These are phyloP conservation scores for Phycodurus eques DNA, from an alignment of 2,113 vertebrate species.

Conservation along the genomic window DNA sequence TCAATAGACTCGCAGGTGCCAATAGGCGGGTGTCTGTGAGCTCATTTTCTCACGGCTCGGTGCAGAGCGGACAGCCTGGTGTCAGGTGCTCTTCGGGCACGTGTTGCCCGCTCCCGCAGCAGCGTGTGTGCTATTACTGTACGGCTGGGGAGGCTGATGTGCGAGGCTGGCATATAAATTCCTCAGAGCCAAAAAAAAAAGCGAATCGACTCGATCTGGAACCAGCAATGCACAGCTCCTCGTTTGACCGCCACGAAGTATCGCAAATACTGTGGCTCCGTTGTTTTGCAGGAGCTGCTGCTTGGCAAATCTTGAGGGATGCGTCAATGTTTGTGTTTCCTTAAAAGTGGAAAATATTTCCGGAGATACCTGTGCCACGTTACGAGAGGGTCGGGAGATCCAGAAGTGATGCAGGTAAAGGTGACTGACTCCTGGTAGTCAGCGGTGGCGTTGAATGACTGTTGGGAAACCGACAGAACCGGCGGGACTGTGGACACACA, in stretches of 20 bases:
- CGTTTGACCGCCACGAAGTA: not conserved
- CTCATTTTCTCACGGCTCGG: constrained; percentile 30
- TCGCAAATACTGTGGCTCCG: not conserved
- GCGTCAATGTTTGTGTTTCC: not conserved
- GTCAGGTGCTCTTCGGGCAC: constrained; percentile 48
- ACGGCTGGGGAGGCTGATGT: constrained; percentile 12
- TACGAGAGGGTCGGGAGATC: constrained; percentile 87
- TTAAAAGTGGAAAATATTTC: no score
- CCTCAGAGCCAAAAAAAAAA: constrained; percentile 4
- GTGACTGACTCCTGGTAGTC: constrained; percentile 88
- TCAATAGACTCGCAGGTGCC: constrained; percentile 29
- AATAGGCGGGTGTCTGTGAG: constrained; percentile 32
- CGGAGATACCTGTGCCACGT: constrained; percentile 86
- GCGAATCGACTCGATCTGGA: constrained; percentile 2
- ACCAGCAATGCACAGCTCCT: not conserved
- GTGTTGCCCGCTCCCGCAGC: constrained; percentile 14
- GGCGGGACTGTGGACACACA: constrained; percentile 82
- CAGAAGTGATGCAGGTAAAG: constrained; percentile 85
- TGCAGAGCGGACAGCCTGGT: constrained; percentile 17
- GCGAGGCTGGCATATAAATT: constrained; percentile 34
- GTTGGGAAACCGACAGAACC: constrained; percentile 81
- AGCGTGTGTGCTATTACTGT: constrained; percentile 20
- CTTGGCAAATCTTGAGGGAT: not conserved
- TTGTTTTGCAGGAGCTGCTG: not conserved
- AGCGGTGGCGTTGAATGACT: constrained; percentile 92